phyloP scores from a whole-genome alignment of 2,797 vertebrate genomes.

The Alectoris magna region DNA sequence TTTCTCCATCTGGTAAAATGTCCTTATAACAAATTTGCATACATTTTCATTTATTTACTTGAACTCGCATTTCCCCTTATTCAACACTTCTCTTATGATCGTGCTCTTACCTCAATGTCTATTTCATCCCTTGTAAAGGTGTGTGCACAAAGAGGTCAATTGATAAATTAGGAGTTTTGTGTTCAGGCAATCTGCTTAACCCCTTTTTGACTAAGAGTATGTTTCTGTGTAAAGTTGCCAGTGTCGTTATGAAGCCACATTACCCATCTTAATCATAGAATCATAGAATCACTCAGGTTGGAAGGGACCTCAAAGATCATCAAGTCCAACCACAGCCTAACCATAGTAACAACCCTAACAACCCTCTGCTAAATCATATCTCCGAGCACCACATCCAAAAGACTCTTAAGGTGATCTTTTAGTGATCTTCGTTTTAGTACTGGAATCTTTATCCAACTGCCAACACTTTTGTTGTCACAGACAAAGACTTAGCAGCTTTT shows the following conservation, averaged over 20 bases:
- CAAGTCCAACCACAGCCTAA: too few relatives aligned
- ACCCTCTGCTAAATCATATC: too few relatives aligned
- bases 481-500: not conserved
- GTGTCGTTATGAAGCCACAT: not conserved
- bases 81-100: not conserved
- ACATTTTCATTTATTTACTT: constrained; percentile 25
- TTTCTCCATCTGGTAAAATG: constrained; percentile 74
- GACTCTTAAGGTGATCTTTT: not conserved
- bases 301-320: too few relatives aligned
- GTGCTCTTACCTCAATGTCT: not conserved
- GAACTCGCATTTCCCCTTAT: not conserved
- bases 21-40: constrained; percentile 62
- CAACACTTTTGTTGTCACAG: not conserved
- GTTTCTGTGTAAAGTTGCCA: not conserved
- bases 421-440: not conserved
- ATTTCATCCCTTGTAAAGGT: not conserved
- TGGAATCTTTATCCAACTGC: not conserved
- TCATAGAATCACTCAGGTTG: too few relatives aligned
- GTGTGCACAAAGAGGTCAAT: not conserved
- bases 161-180: not conserved
- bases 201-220: not conserved
- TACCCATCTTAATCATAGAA: not conserved
- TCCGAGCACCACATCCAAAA: too few relatives aligned
- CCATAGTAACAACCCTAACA: too few relatives aligned
- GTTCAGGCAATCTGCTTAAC: not conserved